These are phyloP conservation scores for Spisula solida DNA, from an alignment of 2,888 invertebrate species.

Conservation along the genomic window DNA sequence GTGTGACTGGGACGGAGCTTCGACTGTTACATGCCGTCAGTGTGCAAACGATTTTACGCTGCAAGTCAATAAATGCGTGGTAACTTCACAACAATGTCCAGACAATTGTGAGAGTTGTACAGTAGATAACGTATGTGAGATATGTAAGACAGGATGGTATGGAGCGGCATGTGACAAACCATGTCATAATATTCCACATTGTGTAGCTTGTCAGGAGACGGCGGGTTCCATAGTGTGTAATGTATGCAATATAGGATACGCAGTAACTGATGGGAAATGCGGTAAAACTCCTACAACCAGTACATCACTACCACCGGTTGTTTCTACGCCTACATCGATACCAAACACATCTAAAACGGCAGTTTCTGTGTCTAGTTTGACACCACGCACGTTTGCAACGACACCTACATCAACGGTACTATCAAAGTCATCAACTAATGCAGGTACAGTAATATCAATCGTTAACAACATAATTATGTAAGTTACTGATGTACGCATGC, in stretches of 20 bases:
- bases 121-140: neutral
- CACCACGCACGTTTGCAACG: too few species aligned
- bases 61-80: neutral
- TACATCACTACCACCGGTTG: neutral
- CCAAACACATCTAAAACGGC: too few species aligned
- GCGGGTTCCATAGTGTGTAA: neutral
- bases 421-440: too few species aligned
- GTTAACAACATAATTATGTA: too few species aligned
- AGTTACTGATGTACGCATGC: too few species aligned
- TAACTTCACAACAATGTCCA: neutral
- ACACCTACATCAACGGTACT: too few species aligned
- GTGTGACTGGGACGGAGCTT: neutral
- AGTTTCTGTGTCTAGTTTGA: too few species aligned
- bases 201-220: neutral
- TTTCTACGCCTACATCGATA: neutral
- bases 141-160: neutral
- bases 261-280: neutral
- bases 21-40: neutral
- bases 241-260: neutral
- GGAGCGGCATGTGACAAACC: neutral
- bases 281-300: neutral
- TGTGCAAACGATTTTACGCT: neutral
- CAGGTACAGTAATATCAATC: too few species aligned
- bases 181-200: neutral
- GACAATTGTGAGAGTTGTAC: neutral